A percentile compares a stretch with the other conserved stretches of the same genome.
Evolutionary conservation across 2,113 vertebrate species (phyloP).

Genomic region (Stigmatopora argus): DNA sequence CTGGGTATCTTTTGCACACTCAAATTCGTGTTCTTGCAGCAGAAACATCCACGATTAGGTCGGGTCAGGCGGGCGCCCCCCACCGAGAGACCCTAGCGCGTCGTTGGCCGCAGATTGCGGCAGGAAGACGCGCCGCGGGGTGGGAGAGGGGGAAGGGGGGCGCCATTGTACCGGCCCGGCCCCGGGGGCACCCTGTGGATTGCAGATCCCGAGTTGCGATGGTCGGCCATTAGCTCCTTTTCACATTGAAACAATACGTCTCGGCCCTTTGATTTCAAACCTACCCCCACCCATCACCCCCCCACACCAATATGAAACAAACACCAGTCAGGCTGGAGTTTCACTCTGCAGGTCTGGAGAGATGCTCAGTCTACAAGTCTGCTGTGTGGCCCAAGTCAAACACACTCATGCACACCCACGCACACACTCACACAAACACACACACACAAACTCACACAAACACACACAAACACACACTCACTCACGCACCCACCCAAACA

Average conservation of each 20-base stretch:
- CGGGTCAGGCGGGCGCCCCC: background rate
- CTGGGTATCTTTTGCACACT: background rate
- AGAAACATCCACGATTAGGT: slow-evolving; percentile 33
- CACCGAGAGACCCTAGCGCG: slow-evolving; percentile 35
- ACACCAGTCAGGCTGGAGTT: slow-evolving; percentile 49
- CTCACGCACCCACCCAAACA: too few relatives aligned
- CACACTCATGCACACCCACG: too few relatives aligned
- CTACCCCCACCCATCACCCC: slow-evolving; percentile 39
- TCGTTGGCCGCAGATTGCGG: slow-evolving; percentile 65
- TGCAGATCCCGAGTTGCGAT: slow-evolving; percentile 74
- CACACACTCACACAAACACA: too few relatives aligned
- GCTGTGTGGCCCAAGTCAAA: background rate
- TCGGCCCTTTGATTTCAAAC: slow-evolving; percentile 71
- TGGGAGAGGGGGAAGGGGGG: slow-evolving; percentile 49
- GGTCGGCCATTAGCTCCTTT: slow-evolving; percentile 77
- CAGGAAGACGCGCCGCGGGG: slow-evolving; percentile 76
- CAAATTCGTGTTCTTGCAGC: background rate
- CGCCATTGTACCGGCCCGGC: slow-evolving; percentile 58
- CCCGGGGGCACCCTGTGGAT: slow-evolving; percentile 71
- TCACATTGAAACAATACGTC: slow-evolving; percentile 74
- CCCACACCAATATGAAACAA: slow-evolving; percentile 51
- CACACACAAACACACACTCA: too few relatives aligned
- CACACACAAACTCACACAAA: too few relatives aligned
- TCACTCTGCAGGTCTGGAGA: slow-evolving; percentile 29
- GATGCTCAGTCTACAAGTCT: slow-evolving; percentile 18